Conservation (phyloP, 1,140 invertebrate species). For the Aphidius ervi region DNA sequence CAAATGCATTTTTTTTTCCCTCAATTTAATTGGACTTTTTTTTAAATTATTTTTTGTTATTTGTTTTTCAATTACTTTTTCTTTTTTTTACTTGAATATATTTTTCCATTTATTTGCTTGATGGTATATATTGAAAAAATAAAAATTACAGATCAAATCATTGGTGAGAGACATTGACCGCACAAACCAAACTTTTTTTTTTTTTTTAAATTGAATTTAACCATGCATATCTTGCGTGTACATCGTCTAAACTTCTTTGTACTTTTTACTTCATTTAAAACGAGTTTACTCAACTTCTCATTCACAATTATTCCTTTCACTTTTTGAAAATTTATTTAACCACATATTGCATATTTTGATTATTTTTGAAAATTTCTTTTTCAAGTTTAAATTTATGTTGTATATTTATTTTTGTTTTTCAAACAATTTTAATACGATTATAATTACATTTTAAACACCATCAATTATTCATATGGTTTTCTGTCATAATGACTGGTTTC, state of each 20-base stretch:
- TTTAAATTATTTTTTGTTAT: neutral
- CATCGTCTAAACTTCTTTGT: neutral
- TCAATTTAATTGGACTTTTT: neutral
- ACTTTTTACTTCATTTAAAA: neutral
- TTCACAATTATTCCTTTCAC: no score
- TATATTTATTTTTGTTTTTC: no score
- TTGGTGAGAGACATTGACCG: slow-evolving; percentile 18
- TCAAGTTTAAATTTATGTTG: no score
- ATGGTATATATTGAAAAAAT: neutral
- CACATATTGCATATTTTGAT: no score
- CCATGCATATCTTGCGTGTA: slow-evolving; percentile 9
- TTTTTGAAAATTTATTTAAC: no score
- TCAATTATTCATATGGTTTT: no score
- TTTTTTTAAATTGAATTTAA: slow-evolving; percentile 16
- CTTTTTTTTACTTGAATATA: neutral
- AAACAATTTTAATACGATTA: no score
- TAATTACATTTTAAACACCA: no score
- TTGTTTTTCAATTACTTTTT: neutral
- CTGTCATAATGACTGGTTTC: no score
- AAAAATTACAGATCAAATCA: slow-evolving; percentile 5
- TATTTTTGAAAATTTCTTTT: no score
- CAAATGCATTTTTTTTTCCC: no score
- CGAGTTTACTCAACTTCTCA: no score
- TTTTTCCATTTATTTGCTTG: neutral
- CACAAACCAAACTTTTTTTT: slow-evolving; percentile 13